phyloP scores from a whole-genome alignment of 53 echinoderm and acorn worm genomes.

The Henricia sp. region DNA sequence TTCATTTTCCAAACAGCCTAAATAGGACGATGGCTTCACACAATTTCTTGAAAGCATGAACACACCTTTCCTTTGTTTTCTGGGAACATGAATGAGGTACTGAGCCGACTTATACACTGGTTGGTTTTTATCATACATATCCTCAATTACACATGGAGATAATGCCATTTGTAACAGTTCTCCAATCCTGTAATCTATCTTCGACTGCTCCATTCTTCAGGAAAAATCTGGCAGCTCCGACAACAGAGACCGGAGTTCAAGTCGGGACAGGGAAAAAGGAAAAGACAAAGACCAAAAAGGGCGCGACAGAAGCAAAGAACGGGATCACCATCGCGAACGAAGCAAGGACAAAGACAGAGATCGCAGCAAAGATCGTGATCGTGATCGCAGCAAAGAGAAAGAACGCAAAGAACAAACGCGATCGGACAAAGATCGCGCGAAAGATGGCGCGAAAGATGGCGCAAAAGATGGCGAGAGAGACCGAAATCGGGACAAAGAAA shows the following conservation, averaged over 20 bases:
- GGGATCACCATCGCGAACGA: slow-evolving; percentile 37
- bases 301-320: slow-evolving; percentile 34
- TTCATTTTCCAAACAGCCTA: no score
- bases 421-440: slow-evolving; percentile 43
- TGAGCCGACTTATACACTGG: no score
- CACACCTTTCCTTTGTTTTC: no score
- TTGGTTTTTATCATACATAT: background rate
- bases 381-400: slow-evolving; percentile 63
- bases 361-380: slow-evolving; percentile 45
- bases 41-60: no score
- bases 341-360: slow-evolving; percentile 57
- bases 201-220: slow-evolving; percentile 15
- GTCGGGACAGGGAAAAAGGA: slow-evolving; percentile 61
- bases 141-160: no score
- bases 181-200: no score
- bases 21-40: no score
- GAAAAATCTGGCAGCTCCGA: slow-evolving; percentile 91
- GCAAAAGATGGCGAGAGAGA: slow-evolving; percentile 58
- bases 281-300: slow-evolving; percentile 63
- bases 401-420: slow-evolving; percentile 61
- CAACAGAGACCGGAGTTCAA: slow-evolving; percentile 78
- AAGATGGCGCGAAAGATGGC: slow-evolving; percentile 29
- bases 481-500: slow-evolving; percentile 31
- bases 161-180: no score
- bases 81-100: no score